Conservation (phyloP, 2,113 vertebrate genomes). For the Aptenodytes forsteri region DNA sequence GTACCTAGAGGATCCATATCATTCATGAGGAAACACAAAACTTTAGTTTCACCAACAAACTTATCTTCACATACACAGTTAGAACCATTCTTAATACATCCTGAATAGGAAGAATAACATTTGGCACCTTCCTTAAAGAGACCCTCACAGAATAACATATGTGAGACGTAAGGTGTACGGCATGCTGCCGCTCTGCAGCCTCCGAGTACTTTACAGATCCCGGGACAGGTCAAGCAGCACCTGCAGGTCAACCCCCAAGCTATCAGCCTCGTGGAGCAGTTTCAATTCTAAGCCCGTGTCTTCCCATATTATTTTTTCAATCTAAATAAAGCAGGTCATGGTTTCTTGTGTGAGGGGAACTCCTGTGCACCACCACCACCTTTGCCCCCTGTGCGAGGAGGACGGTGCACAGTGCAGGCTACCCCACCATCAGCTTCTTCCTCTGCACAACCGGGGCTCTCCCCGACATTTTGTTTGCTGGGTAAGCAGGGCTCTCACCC, state of each 20-base stretch:
- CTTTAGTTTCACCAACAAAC: neutral
- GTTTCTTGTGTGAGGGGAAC: neutral
- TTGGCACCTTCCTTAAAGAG: neutral
- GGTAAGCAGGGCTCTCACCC: neutral
- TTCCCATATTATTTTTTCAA: neutral
- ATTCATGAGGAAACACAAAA: neutral
- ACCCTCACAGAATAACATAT: neutral
- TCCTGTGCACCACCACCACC: neutral
- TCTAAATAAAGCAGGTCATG: neutral
- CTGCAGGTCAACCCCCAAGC: neutral
- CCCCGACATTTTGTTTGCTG: neutral
- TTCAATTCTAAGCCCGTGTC: neutral
- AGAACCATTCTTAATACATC: neutral
- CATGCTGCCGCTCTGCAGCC: neutral
- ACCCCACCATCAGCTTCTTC: neutral
- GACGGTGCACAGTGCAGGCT: rapidly evolving
- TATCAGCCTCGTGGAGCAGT: neutral
- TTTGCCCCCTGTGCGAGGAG: neutral
- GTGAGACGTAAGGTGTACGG: neutral
- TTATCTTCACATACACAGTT: neutral
- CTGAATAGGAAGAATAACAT: neutral
- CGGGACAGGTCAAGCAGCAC: neutral
- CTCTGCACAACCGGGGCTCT: neutral
- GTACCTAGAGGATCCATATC: neutral
- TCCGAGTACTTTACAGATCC: neutral